phyloP scores from a whole-genome alignment of 2,113 vertebrate genomes.

The Plectropomus leopardus region DNA sequence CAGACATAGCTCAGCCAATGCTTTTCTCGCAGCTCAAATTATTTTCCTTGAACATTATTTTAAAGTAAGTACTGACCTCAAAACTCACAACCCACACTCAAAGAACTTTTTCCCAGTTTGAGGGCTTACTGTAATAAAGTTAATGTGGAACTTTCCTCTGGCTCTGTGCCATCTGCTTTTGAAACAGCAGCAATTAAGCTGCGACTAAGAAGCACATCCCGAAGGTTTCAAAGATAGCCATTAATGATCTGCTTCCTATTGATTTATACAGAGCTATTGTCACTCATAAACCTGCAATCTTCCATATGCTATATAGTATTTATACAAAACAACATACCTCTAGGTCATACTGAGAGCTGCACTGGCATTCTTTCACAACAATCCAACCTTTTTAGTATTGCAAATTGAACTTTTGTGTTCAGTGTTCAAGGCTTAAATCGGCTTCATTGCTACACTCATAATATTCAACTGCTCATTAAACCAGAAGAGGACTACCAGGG shows the following conservation, averaged over 20 bases:
- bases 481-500: background rate
- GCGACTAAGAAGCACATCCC: slow-evolving; percentile 28
- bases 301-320: too few species aligned
- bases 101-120: slow-evolving; percentile 5
- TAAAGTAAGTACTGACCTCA: slow-evolving; percentile 10
- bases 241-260: slow-evolving; percentile 1
- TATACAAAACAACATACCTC: background rate
- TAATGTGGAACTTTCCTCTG: slow-evolving; percentile 42
- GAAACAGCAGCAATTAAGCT: slow-evolving; percentile 42
- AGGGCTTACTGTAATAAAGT: slow-evolving; percentile 25
- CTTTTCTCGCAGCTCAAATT: background rate
- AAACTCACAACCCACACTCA: slow-evolving; percentile 3
- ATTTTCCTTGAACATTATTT: slow-evolving; percentile 12
- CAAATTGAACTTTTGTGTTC: background rate
- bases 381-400: background rate
- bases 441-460: too few species aligned
- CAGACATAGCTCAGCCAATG: background rate
- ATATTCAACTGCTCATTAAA: background rate
- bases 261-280: slow-evolving; percentile 12
- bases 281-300: slow-evolving; percentile 7
- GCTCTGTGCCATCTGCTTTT: slow-evolving; percentile 29
- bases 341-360: background rate
- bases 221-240: slow-evolving; percentile 1
- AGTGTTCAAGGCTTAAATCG: background rate
- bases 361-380: background rate